Percentiles rank a stretch among this genome's conserved stretches.
Conservation (phyloP, 2,113 vertebrate genomes). For the Thalassoma bifasciatum region DNA sequence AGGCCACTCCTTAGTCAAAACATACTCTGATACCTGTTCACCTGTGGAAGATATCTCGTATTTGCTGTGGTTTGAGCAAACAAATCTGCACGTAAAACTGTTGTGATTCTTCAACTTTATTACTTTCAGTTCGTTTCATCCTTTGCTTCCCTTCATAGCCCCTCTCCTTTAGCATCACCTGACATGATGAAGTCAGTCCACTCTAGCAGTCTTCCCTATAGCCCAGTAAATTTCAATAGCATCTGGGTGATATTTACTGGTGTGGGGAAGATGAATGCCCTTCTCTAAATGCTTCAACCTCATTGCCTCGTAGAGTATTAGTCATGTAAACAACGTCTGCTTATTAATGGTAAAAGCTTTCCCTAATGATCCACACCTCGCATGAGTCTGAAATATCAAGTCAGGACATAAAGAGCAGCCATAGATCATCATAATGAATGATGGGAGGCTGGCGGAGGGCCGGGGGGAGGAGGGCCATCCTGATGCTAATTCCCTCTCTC, state of each 20-base stretch:
- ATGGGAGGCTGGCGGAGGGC: conserved; percentile 67
- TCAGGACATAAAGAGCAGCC: conserved; percentile 76
- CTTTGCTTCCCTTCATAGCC: not conserved
- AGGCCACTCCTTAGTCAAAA: conserved; percentile 41
- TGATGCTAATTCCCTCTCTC: conserved; percentile 75
- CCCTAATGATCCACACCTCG: conserved; percentile 81
- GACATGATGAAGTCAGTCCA: conserved; percentile 41
- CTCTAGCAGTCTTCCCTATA: conserved; percentile 33
- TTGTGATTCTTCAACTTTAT: not conserved
- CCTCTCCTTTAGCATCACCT: conserved; percentile 19
- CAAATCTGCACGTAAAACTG: not conserved
- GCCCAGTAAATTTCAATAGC: conserved; percentile 68
- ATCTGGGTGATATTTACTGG: conserved; percentile 77
- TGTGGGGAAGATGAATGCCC: conserved; percentile 77
- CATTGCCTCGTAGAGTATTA: conserved; percentile 77
- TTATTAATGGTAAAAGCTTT: conserved; percentile 83
- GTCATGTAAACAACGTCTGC: conserved; percentile 79
- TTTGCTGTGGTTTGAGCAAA: conserved; percentile 15
- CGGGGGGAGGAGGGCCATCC: conserved; percentile 68
- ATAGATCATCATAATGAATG: conserved; percentile 81
- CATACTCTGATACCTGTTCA: not conserved
- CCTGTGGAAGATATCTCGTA: conserved; percentile 11
- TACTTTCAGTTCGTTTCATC: not conserved
- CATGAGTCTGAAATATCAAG: conserved; percentile 81
- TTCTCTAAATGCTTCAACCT: conserved; percentile 75